Percentiles rank a stretch among this genome's conserved stretches.
These are phyloP conservation scores for Sternotherus odoratus DNA, from an alignment of 2,797 vertebrate genomes.

Conservation along the genomic window DNA sequence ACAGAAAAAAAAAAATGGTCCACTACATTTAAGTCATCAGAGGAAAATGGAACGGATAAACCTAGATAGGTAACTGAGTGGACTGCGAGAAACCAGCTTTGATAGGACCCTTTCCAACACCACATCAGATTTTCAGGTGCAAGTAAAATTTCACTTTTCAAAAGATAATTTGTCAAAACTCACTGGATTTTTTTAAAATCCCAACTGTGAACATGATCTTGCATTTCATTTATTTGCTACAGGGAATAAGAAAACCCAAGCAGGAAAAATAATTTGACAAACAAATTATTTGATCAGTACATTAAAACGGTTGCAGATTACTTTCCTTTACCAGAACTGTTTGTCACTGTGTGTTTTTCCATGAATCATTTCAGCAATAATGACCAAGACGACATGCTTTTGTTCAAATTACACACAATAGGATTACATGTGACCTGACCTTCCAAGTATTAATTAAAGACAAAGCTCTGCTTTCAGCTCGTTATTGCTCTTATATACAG, in stretches of 20 bases:
- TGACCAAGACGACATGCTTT: slow-evolving; percentile 47
- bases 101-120: slow-evolving; percentile 12
- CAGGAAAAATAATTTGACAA: background rate
- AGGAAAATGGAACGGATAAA: background rate
- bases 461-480: slow-evolving; percentile 58
- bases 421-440: slow-evolving; percentile 37
- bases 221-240: background rate
- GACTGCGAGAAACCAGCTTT: background rate
- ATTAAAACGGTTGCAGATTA: background rate
- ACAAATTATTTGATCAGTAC: background rate
- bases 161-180: slow-evolving; percentile 29
- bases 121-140: background rate
- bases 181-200: background rate
- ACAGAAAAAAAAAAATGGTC: background rate
- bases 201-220: background rate
- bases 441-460: slow-evolving; percentile 38
- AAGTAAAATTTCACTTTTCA: background rate
- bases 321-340: background rate
- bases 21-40: background rate
- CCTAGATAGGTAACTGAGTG: background rate
- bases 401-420: slow-evolving; percentile 43
- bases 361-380: slow-evolving; percentile 47
- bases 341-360: slow-evolving; percentile 12
- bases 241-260: background rate
- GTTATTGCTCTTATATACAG: slow-evolving; percentile 21